Base-by-base conservation (phyloP, 2,113 vertebrate species). In the Ornithorhynchus anatinus region DNA sequence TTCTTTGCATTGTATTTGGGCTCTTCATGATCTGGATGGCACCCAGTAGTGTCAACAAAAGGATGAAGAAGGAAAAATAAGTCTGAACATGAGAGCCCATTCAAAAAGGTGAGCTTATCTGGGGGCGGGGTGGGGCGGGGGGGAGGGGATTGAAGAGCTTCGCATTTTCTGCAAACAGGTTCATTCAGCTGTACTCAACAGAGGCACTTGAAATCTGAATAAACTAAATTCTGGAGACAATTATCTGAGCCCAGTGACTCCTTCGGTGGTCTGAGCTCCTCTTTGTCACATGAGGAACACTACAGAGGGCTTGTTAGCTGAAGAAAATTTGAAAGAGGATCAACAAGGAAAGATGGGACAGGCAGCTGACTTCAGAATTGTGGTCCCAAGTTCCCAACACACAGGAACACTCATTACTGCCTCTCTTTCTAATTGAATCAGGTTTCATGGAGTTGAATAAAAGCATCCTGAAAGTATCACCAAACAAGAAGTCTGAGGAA, bases 391-490 rank as follows among this genome's bases (percentile, higher is more conserved):
- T 39, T 8, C 45, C 72, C 54, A 62, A 60, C 32, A 47, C 9
- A 10, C 42, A 57, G 38, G 59, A 51, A 82, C 62, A 33, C 27
- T 62, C 50, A 44, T 63, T 51, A 70, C 59, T 76, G 65, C 45
- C 69, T 59, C 54, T 45, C 50, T 48, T 69, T 73, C 51, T 47
- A 51, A 71, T 74, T 78, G 62, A 45, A 60, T 19, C 27, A 52
- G 15, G 25, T 16, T n/a, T 52, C 29, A 32, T 69, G 27, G 60
- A 7, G 16, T 36, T 14, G 36, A 40, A 22, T 1, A 6, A 50
- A 10, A 57, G 32, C 66, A 50, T 69, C 68, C 25, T 57, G 27
- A 39, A 76, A 76, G 69, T 0, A 72, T 11, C 19, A 79, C 2
- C 8, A 19, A 42, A 33, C n/a, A n/a, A n/a, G n/a, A n/a, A n/a